Percentiles rank a stretch among this genome's conserved stretches.
Conservation (phyloP, 2,797 vertebrate genomes). For the Triplophysa yarkandensis region DNA sequence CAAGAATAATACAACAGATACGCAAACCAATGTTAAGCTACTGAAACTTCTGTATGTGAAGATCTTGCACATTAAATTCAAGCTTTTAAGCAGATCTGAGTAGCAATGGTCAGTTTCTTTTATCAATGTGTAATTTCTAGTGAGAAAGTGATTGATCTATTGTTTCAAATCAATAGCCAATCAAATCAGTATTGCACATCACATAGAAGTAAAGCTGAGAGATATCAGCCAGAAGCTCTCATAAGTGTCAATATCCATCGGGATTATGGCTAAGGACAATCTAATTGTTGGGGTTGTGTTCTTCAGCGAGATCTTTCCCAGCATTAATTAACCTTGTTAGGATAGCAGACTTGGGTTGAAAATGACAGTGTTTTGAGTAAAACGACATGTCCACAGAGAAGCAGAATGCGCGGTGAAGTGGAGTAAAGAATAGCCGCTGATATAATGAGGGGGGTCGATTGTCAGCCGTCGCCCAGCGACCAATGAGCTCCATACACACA, state of each 20-base stretch:
- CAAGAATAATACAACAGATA: too few relatives aligned
- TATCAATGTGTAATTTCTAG: neutral
- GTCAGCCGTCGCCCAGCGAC: conserved; percentile 31
- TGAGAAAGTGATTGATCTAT: neutral
- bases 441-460: conserved; percentile 49
- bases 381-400: conserved; percentile 21
- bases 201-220: neutral
- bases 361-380: conserved; percentile 32
- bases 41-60: too few relatives aligned
- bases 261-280: neutral
- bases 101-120: neutral
- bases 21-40: too few relatives aligned
- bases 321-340: conserved; percentile 27
- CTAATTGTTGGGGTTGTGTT: conserved; percentile 3
- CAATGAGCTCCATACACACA: neutral
- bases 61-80: neutral
- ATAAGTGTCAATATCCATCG: conserved; percentile 3
- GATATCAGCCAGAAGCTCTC: neutral
- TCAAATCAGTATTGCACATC: conserved; percentile 15
- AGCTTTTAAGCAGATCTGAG: neutral
- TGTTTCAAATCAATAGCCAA: conserved; percentile 13
- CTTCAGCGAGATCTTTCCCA: conserved; percentile 8
- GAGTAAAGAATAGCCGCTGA: conserved; percentile 20
- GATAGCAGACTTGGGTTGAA: neutral
- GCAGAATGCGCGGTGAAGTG: neutral